These are phyloP conservation scores for Eupithecia inturbata DNA, from an alignment of 2,888 invertebrate genomes.

Conservation along the genomic window DNA sequence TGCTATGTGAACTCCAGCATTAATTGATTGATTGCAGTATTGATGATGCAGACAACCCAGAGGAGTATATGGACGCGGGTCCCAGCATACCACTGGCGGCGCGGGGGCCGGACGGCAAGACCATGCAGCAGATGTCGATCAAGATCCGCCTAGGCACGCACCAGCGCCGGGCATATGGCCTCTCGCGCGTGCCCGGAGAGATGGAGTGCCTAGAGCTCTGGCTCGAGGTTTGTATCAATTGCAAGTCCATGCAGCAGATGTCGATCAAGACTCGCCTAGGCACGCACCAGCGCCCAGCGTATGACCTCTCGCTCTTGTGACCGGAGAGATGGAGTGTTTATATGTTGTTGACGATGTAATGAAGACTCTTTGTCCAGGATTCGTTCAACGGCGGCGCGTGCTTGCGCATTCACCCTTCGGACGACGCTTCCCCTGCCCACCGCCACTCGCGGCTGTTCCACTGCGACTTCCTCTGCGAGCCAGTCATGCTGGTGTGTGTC, in stretches of 20 bases:
- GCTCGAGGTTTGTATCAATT: constrained; percentile 62
- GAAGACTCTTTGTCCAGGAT: not conserved
- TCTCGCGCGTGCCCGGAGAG: constrained; percentile 59
- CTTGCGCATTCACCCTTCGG: constrained; percentile 72
- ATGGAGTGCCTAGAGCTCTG: constrained; percentile 64
- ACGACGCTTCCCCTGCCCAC: constrained; percentile 50
- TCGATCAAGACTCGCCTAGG: constrained; percentile 52
- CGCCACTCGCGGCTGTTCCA: constrained; percentile 63
- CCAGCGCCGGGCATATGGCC: constrained; percentile 46
- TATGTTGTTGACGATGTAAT: not conserved
- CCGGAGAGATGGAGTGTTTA: constrained; percentile 64
- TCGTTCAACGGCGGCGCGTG: constrained; percentile 81
- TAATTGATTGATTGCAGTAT: not conserved
- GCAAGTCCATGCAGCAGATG: constrained; percentile 42
- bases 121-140: constrained; percentile 55
- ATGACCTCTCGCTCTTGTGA: constrained; percentile 53
- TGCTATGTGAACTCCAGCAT: not conserved
- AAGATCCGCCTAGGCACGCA: constrained; percentile 44
- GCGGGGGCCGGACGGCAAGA: constrained; percentile 28
- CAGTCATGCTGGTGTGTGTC: constrained; percentile 64
- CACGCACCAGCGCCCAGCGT: constrained; percentile 43
- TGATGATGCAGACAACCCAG: not conserved
- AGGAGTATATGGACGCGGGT: not conserved
- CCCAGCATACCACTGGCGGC: constrained; percentile 30
- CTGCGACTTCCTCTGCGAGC: constrained; percentile 64